Evolutionary conservation across 2,888 invertebrate genomes (phyloP).

Genomic region (Amphipyra tragopoginis): DNA sequence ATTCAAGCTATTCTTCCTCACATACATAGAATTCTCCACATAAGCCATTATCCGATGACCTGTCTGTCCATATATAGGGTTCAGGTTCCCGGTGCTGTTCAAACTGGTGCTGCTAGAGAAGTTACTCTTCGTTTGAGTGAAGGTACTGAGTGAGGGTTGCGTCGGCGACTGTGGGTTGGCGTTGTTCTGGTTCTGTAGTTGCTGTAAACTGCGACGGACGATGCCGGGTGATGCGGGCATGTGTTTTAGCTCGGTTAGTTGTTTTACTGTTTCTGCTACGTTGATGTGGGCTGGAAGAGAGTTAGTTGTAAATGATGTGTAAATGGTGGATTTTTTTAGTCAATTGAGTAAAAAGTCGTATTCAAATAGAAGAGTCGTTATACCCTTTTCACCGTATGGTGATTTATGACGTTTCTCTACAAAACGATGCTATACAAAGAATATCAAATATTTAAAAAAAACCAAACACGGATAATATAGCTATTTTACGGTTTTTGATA

Average conservation of each 20-base stretch:
- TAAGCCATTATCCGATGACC: constrained; percentile 83
- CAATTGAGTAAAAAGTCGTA: no score
- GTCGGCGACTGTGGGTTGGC: constrained; percentile 65
- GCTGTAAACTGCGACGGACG: constrained; percentile 88
- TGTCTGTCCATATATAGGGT: constrained; percentile 87
- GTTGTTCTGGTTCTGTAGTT: constrained; percentile 70
- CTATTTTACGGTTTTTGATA: no score
- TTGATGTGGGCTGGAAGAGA: constrained; percentile 84
- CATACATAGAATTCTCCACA: constrained; percentile 82
- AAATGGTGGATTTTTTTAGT: neutral
- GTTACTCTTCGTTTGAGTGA: constrained; percentile 83
- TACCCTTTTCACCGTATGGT: no score
- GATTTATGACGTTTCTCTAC: no score
- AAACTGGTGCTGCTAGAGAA: constrained; percentile 78
- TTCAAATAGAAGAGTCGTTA: no score
- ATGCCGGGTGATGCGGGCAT: constrained; percentile 96
- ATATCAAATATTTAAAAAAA: no score
- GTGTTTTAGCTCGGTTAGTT: constrained; percentile 95
- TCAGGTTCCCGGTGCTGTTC: constrained; percentile 82
- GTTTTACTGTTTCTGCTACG: constrained; percentile 96
- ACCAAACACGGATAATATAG: no score
- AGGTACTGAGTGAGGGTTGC: constrained; percentile 72
- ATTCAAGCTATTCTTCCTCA: constrained; percentile 83
- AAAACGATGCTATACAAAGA: no score
- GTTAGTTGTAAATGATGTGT: neutral